Conservation (phyloP, 2,113 vertebrate species). For the Chauna torquata region DNA sequence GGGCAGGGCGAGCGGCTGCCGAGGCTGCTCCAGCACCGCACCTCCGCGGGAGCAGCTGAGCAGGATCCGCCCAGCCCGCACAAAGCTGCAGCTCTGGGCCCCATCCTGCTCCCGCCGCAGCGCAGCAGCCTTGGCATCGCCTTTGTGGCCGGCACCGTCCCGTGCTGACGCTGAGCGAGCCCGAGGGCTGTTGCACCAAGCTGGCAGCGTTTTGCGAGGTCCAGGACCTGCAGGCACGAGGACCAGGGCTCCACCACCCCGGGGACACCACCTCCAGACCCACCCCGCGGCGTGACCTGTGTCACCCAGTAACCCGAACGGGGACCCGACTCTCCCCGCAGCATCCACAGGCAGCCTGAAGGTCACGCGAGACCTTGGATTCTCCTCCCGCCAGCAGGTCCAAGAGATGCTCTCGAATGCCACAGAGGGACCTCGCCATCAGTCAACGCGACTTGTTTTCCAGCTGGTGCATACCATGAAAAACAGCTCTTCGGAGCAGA, state of each 20-base stretch:
- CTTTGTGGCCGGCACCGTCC: neutral
- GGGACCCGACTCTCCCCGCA: neutral
- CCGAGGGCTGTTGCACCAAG: neutral
- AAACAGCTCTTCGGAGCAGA: neutral
- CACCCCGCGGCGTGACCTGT: rapidly evolving
- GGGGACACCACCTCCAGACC: neutral
- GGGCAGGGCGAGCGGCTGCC: neutral
- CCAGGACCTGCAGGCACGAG: neutral
- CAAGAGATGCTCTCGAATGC: rapidly evolving
- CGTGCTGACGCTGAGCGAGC: neutral
- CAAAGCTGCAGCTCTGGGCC: neutral
- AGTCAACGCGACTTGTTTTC: neutral
- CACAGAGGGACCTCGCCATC: neutral
- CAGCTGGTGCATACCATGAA: neutral
- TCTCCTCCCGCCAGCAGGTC: neutral
- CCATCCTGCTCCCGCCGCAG: neutral
- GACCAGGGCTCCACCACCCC: neutral
- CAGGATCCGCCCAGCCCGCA: neutral
- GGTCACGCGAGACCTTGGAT: neutral
- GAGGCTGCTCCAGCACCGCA: neutral
- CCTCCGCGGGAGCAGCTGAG: rapidly evolving
- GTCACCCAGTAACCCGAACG: rapidly evolving
- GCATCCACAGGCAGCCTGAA: neutral
- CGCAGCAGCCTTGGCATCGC: neutral
- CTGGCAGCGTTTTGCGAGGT: neutral